A percentile compares a stretch with the other conserved stretches of the same genome.
Conservation (phyloP, 2,888 invertebrate species). For the Rapana venosa region DNA sequence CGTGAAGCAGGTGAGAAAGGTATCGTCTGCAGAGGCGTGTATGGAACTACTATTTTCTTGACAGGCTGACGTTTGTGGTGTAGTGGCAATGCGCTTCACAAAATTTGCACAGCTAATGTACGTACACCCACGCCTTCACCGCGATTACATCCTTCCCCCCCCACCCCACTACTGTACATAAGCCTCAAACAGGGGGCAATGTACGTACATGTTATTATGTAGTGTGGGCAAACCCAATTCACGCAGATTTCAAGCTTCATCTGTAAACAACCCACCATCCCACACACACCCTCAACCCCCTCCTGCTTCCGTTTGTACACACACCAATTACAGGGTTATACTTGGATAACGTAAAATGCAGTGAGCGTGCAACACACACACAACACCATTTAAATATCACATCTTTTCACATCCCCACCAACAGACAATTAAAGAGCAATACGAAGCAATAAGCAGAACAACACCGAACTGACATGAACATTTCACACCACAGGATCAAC, state of each 20-base stretch:
- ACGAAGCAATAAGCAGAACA: not conserved
- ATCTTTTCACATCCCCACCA: not conserved
- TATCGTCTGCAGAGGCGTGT: constrained; percentile 27
- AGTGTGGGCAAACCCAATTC: not conserved
- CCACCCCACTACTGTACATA: not conserved
- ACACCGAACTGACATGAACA: not conserved
- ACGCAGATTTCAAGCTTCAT: not conserved
- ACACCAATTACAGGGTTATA: not conserved
- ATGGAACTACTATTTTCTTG: constrained; percentile 35
- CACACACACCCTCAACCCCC: not conserved
- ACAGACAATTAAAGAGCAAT: not conserved
- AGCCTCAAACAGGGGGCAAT: not conserved
- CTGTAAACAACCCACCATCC: not conserved
- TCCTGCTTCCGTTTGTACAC: not conserved
- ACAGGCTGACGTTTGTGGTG: constrained; percentile 27
- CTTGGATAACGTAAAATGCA: not conserved
- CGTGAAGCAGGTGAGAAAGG: constrained; percentile 26
- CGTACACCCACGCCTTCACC: not conserved
- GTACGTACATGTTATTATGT: not conserved
- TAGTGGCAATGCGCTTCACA: constrained; percentile 41
- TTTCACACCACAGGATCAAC: not conserved
- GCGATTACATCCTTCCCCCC: not conserved
- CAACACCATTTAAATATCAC: not conserved
- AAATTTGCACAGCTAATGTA: constrained; percentile 28
- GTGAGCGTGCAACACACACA: not conserved